Percentiles rank a stretch among this genome's conserved stretches.
These are phyloP conservation scores for Ryuthela nishihirai DNA, from an alignment of 2,888 invertebrate species.

Conservation along the genomic window DNA sequence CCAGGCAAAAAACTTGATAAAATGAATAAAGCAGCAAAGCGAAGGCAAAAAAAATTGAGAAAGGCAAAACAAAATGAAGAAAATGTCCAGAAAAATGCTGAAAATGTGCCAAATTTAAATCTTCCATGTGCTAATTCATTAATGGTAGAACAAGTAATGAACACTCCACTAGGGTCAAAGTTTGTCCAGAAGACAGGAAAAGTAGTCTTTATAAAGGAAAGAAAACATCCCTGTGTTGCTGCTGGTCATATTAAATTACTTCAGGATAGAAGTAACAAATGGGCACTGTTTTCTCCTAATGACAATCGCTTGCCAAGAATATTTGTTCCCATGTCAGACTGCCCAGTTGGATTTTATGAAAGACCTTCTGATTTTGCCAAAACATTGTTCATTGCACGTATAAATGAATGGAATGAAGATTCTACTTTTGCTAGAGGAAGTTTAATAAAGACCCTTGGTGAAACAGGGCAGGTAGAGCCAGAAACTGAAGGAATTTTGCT, in stretches of 20 bases:
- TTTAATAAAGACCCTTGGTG: slow-evolving; percentile 67
- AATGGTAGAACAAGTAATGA: slow-evolving; percentile 37
- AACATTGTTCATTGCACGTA: slow-evolving; percentile 66
- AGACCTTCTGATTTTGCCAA: slow-evolving; percentile 52
- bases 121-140: too few species aligned
- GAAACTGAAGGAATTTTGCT: slow-evolving; percentile 77
- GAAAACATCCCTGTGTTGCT: slow-evolving; percentile 66
- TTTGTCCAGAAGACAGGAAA: slow-evolving; percentile 52
- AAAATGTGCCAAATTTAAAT: too few species aligned
- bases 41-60: too few species aligned
- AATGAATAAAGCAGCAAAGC: too few species aligned
- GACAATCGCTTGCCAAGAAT: slow-evolving; percentile 75
- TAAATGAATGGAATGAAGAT: slow-evolving; percentile 64
- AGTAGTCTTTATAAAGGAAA: slow-evolving; percentile 67
- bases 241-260: slow-evolving; percentile 66
- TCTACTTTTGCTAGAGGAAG: slow-evolving; percentile 62
- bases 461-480: slow-evolving; percentile 67
- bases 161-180: slow-evolving; percentile 35
- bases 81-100: too few species aligned
- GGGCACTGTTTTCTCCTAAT: slow-evolving; percentile 70
- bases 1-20: too few species aligned
- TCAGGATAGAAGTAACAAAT: slow-evolving; percentile 59
- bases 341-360: slow-evolving; percentile 58
- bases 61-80: too few species aligned
- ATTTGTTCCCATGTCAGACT: slow-evolving; percentile 63